phyloP scores from a whole-genome alignment of 2,113 vertebrate genomes.

The Pogona vitticeps region DNA sequence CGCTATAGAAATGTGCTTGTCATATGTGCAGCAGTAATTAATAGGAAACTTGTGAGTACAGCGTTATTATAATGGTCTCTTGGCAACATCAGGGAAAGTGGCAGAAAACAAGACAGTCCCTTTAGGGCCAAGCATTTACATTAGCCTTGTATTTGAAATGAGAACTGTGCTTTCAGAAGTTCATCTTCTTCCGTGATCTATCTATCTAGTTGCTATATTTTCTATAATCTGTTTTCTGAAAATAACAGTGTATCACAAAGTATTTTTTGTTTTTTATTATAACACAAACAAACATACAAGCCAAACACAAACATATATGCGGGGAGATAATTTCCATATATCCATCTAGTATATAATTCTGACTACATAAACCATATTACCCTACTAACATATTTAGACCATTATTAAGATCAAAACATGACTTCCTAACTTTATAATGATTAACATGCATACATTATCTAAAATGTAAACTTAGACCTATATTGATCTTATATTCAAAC shows the following conservation, averaged over 20 bases:
- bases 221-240: neutral
- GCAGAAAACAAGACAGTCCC: constrained; percentile 6
- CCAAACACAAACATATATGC: too few relatives aligned
- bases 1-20: constrained; percentile 41
- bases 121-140: neutral
- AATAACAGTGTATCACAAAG: neutral
- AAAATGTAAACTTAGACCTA: too few relatives aligned
- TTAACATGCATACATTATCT: too few relatives aligned
- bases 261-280: too few relatives aligned
- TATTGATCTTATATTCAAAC: too few relatives aligned
- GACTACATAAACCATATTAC: too few relatives aligned
- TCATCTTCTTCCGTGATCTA: neutral
- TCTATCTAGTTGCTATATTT: constrained; percentile 6
- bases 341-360: too few relatives aligned
- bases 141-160: neutral
- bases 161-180: neutral
- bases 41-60: constrained; percentile 34
- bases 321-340: too few relatives aligned
- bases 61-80: constrained; percentile 42
- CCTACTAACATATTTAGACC: too few relatives aligned
- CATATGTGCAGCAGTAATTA: constrained; percentile 39
- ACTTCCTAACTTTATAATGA: too few relatives aligned
- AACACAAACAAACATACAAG: too few relatives aligned
- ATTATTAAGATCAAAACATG: too few relatives aligned
- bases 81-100: constrained; percentile 33